Percentiles rank a stretch among this genome's conserved stretches.
Conservation (phyloP, 2,888 invertebrate genomes). For the Drosophila borborema region DNA sequence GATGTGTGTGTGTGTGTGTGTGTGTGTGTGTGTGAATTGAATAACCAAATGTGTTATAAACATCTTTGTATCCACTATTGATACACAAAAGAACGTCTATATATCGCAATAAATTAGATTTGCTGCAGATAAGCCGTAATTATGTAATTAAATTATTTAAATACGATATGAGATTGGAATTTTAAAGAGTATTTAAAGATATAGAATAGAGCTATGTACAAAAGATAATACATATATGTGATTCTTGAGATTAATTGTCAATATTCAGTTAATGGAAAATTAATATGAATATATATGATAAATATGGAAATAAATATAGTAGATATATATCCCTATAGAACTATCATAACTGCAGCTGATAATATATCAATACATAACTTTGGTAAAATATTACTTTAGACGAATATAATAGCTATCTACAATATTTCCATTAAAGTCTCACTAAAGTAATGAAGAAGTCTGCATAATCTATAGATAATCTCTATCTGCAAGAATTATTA, state of each 20-base stretch:
- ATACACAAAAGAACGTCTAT: constrained; percentile 8
- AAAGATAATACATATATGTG: too few relatives aligned
- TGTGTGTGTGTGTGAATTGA: constrained; percentile 39
- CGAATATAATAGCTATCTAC: too few relatives aligned
- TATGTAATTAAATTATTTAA: not conserved
- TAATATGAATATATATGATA: not conserved
- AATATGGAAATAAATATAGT: not conserved
- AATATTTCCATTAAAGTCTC: too few relatives aligned
- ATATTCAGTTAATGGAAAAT: not conserved
- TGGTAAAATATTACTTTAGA: too few relatives aligned
- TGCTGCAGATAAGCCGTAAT: not conserved
- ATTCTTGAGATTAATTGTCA: not conserved
- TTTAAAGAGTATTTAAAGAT: too few relatives aligned
- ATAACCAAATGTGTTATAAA: constrained; percentile 39
- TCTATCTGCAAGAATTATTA: not conserved
- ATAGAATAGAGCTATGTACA: not conserved
- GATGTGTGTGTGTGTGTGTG: not conserved
- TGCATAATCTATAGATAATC: not conserved
- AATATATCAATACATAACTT: too few relatives aligned
- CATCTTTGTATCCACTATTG: constrained; percentile 21
- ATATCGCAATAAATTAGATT: constrained; percentile 20
- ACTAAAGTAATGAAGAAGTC: not conserved
- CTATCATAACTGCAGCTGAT: too few relatives aligned
- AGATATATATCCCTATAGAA: too few relatives aligned
- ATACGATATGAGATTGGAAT: not conserved